phyloP scores from a whole-genome alignment of 2,888 invertebrate species.

The Ochropleura plecta region DNA sequence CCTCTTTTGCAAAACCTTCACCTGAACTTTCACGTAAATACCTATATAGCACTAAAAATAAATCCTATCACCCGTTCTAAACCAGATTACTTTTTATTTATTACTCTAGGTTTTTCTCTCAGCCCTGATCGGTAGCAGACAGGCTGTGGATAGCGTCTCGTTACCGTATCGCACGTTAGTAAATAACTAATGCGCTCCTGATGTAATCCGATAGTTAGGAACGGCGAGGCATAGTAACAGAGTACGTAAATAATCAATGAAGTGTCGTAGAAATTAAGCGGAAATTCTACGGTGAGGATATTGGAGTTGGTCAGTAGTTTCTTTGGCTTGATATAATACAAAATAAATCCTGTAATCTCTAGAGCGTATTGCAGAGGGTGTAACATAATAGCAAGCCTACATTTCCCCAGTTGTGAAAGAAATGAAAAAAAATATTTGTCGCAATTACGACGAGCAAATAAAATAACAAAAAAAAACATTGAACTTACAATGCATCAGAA shows the following conservation, averaged over 20 bases:
- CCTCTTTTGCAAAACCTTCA: neutral
- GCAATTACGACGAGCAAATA: too few relatives aligned
- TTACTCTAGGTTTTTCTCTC: constrained; percentile 15
- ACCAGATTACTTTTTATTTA: constrained; percentile 12
- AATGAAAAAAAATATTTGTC: too few relatives aligned
- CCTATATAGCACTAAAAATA: constrained; percentile 4
- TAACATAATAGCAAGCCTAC: too few relatives aligned
- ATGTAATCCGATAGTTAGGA: constrained; percentile 29
- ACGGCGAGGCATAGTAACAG: constrained; percentile 27
- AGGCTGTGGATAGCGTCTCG: constrained; percentile 35
- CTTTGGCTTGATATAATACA: neutral
- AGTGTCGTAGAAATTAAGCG: constrained; percentile 13
- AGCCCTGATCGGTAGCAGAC: constrained; percentile 8
- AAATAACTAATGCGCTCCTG: constrained; percentile 51
- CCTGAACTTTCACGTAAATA: neutral
- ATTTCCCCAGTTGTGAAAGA: too few relatives aligned
- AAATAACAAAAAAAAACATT: too few relatives aligned
- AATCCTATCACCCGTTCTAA: constrained; percentile 7
- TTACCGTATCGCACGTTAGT: constrained; percentile 29
- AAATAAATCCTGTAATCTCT: too few relatives aligned
- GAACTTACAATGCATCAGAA: too few relatives aligned
- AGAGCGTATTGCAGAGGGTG: too few relatives aligned
- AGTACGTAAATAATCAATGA: constrained; percentile 37
- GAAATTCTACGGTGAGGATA: constrained; percentile 9
- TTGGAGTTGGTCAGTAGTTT: neutral